These are phyloP conservation scores for Hystrix cristata DNA, from an alignment of 2,113 vertebrate genomes.

Conservation along the genomic window DNA sequence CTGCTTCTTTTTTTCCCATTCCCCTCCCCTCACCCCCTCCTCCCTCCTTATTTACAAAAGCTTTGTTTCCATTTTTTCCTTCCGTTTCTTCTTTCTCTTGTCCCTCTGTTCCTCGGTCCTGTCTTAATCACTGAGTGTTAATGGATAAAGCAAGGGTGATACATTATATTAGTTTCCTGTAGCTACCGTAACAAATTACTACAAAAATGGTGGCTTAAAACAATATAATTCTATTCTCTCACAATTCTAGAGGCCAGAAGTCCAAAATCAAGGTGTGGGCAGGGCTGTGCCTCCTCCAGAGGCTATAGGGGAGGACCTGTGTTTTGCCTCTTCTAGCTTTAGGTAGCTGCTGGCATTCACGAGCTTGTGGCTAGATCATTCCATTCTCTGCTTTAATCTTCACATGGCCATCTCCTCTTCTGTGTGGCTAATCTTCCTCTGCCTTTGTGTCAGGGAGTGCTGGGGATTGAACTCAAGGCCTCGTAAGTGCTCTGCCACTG, in stretches of 20 bases:
- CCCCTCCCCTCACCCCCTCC: too few relatives aligned
- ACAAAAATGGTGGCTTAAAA: background rate
- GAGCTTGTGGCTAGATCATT: background rate
- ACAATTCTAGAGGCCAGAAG: background rate
- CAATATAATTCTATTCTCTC: background rate
- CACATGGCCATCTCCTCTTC: background rate
- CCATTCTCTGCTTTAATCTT: background rate
- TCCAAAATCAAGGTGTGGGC: background rate
- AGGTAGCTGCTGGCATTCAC: background rate
- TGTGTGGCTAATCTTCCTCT: background rate
- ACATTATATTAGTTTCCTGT: background rate
- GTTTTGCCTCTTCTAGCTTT: background rate
- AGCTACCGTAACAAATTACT: background rate
- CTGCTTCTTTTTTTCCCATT: too few relatives aligned
- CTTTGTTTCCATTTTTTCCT: too few relatives aligned
- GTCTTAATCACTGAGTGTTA: background rate
- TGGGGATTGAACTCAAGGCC: too few relatives aligned
- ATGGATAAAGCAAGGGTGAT: background rate
- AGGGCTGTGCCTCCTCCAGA: background rate
- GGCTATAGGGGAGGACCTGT: background rate
- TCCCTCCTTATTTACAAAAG: too few relatives aligned
- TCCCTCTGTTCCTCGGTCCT: background rate
- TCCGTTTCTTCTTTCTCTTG: too few relatives aligned
- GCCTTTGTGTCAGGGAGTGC: background rate
- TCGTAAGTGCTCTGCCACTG: too few relatives aligned